Conservation (phyloP, 2,797 vertebrate species). For the Antrozous pallidus region DNA sequence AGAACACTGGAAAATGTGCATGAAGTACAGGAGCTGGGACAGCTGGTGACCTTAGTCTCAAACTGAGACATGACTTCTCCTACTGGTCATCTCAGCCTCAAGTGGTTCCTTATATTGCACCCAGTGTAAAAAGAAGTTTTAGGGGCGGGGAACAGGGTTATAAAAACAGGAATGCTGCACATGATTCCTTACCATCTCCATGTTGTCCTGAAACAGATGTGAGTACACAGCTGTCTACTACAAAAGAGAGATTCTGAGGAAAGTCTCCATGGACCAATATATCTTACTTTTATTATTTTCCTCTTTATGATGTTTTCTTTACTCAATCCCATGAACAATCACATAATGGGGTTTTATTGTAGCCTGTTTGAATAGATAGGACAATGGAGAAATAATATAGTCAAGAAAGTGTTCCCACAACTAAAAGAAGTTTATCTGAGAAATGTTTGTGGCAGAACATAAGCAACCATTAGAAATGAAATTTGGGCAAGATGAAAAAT, state of each 20-base stretch:
- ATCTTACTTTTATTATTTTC: slow-evolving; percentile 65
- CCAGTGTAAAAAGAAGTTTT: neutral
- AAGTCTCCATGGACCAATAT: slow-evolving; percentile 57
- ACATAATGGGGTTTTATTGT: slow-evolving; percentile 65
- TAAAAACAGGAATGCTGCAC: neutral
- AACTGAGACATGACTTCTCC: neutral
- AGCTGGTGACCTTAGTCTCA: neutral
- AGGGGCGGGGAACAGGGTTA: neutral
- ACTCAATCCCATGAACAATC: slow-evolving; percentile 62
- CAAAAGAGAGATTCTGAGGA: slow-evolving; percentile 41
- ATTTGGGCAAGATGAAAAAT: slow-evolving; percentile 65
- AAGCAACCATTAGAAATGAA: slow-evolving; percentile 58
- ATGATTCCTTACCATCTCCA: neutral
- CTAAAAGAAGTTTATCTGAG: slow-evolving; percentile 65
- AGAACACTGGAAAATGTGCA: neutral
- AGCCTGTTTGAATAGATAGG: slow-evolving; percentile 63
- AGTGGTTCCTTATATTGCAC: neutral
- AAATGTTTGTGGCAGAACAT: slow-evolving; percentile 51
- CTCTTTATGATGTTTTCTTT: slow-evolving; percentile 71
- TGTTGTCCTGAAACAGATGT: slow-evolving; percentile 63
- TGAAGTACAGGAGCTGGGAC: neutral
- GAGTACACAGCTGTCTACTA: slow-evolving; percentile 49
- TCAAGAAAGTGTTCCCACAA: slow-evolving; percentile 47
- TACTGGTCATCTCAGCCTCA: neutral
- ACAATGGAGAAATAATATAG: slow-evolving; percentile 63